Base-by-base conservation (phyloP, 1,140 invertebrate genomes). In the Phocides pigmalion region DNA sequence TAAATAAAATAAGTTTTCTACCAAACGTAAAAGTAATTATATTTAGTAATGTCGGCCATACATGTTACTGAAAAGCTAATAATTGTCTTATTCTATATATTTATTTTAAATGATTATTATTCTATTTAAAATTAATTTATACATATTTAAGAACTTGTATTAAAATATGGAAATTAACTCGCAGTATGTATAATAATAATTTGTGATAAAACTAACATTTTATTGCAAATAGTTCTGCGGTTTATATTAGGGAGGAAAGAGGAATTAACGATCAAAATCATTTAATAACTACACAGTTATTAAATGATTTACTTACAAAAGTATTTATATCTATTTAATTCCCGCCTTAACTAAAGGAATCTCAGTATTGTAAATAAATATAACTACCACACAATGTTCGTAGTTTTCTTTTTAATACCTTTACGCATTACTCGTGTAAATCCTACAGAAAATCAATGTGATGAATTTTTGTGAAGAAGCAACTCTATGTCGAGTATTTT, bases 151-250 rank as follows among this genome's bases (percentile, higher is more conserved):
- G 4, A n/a, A 8, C 6, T 28, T 28, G 25, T 28, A 28, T 28
- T 28, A 8, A 20, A 16, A 16, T 11, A 9, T 16, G 32, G 22
- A 35, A 35, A 50, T 32, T 16, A 50, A 50, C 47, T 50, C 25
- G 25, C 25, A 50, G 47, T 51, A 37, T 37, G 11, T 37, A 19
- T 51, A 51, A 3, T 17, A 35, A 35, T n/a, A 1, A 37, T 32
- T 51, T 51, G 49, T 51, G 49, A 51, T 51, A 51, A 49, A 17
- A 51, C 16, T 51, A 37, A 51, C 25, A 37, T 9, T 41, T 16
- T 44, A 17, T 44, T 16, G 8, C 16, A 44, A 44, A 44, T 1
- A 11, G 19, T 3, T 16, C 5, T 1, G 25, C 25, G 25, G 2
- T n/a, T n/a, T 12, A 41, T 0, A 1, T 41, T 41, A 41, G 8